phyloP scores from a whole-genome alignment of 2,888 invertebrate genomes.

The Apodemia hepburni region DNA sequence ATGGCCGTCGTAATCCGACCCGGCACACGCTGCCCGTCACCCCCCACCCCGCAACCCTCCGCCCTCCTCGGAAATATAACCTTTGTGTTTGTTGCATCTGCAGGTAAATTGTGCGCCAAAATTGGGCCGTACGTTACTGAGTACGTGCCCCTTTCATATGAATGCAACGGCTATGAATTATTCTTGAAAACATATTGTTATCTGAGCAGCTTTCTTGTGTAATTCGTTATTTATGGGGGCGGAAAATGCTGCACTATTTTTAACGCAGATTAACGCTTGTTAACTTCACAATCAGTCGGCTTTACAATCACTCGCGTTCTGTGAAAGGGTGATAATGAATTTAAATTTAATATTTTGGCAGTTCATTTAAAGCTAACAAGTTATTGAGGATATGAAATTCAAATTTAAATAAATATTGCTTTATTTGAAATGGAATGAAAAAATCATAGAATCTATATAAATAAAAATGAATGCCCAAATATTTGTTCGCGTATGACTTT shows the following conservation, averaged over 20 bases:
- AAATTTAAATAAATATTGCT: background rate
- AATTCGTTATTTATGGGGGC: slow-evolving; percentile 38
- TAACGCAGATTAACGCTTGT: slow-evolving; percentile 19
- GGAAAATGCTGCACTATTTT: slow-evolving; percentile 30
- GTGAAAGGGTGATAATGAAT: slow-evolving; percentile 13
- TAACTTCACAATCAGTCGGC: slow-evolving; percentile 13
- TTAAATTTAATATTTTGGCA: slow-evolving; percentile 12
- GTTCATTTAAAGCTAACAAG: slow-evolving; percentile 3
- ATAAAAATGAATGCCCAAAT: no score
- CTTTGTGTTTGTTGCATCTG: slow-evolving; percentile 78
- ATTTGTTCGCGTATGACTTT: no score
- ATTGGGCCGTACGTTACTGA: slow-evolving; percentile 66
- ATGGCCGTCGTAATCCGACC: slow-evolving; percentile 75
- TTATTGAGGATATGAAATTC: background rate
- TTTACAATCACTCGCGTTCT: slow-evolving; percentile 6
- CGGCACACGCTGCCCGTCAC: slow-evolving; percentile 37
- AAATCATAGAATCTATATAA: no score
- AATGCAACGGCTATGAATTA: slow-evolving; percentile 69
- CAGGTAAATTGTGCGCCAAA: slow-evolving; percentile 76
- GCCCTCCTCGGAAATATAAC: slow-evolving; percentile 55
- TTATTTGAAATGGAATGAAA: no score
- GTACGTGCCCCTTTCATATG: slow-evolving; percentile 56
- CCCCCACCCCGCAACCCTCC: slow-evolving; percentile 36
- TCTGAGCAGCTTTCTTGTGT: slow-evolving; percentile 54
- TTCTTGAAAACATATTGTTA: slow-evolving; percentile 72